phyloP scores from a whole-genome alignment of 2,888 invertebrate species.

The Eucera pruinosa region DNA sequence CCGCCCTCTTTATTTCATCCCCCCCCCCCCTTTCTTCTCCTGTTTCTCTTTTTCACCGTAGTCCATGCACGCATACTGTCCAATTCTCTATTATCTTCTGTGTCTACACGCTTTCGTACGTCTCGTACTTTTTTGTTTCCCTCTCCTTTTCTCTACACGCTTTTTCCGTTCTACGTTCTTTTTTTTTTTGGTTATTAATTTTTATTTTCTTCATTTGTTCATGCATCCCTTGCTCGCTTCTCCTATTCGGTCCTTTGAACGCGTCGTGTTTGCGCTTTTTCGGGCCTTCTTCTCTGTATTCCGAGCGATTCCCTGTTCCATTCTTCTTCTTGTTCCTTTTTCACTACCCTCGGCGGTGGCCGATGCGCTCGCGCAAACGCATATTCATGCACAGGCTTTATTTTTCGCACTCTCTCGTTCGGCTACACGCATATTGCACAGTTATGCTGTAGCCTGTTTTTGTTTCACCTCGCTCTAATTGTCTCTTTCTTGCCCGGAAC shows the following conservation, averaged over 20 bases:
- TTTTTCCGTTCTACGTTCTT: background rate
- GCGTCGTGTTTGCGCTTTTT: background rate
- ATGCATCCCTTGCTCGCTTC: background rate
- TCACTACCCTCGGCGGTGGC: too few relatives aligned
- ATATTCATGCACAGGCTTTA: background rate
- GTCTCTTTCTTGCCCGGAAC: background rate
- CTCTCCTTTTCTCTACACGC: background rate
- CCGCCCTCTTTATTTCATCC: conserved; percentile 25
- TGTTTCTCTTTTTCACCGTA: conserved; percentile 18
- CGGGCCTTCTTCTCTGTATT: background rate
- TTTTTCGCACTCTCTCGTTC: background rate
- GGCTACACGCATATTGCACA: background rate
- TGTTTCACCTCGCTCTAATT: background rate
- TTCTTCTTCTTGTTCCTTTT: background rate
- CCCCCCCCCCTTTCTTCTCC: conserved; percentile 2
- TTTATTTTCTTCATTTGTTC: too few relatives aligned
- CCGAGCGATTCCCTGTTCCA: background rate
- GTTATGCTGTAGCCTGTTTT: background rate
- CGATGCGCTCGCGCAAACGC: background rate
- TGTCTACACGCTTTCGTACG: background rate
- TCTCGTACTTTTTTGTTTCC: background rate
- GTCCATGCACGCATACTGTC: conserved; percentile 32
- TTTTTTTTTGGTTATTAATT: too few relatives aligned
- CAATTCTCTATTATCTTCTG: conserved; percentile 34
- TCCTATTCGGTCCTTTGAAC: background rate